phyloP scores from a whole-genome alignment of 2,797 vertebrate species.

The Periparus ater region DNA sequence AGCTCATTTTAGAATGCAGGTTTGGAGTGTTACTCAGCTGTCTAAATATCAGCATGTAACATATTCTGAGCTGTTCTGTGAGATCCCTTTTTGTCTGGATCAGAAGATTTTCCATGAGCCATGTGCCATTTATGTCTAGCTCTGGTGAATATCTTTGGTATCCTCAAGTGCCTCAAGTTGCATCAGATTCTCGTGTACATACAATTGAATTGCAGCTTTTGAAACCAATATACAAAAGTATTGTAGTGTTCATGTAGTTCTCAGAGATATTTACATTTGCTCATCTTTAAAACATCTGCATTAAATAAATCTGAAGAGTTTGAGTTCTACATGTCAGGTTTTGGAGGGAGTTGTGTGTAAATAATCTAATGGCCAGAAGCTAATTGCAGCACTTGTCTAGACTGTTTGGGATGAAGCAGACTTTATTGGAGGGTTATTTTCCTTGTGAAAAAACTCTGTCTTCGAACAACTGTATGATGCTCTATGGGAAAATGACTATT shows the following conservation, averaged over 20 bases:
- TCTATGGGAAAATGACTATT: background rate
- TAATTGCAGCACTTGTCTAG: background rate
- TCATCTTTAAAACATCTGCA: background rate
- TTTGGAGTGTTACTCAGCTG: background rate
- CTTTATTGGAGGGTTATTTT: background rate
- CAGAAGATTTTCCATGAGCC: background rate
- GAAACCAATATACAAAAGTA: background rate
- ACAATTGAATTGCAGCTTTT: background rate
- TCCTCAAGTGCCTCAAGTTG: background rate
- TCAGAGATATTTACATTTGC: background rate
- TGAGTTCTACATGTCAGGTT: background rate
- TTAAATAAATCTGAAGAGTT: background rate
- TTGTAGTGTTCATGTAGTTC: background rate
- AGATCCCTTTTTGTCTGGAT: background rate
- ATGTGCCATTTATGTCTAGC: background rate
- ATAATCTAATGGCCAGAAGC: background rate
- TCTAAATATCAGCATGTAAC: background rate
- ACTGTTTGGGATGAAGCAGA: background rate
- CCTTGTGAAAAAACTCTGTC: background rate
- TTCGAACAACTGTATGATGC: background rate
- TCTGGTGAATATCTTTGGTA: background rate
- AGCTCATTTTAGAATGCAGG: background rate
- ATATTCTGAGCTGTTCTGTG: background rate
- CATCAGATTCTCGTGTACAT: background rate
- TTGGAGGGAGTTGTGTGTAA: background rate